Conservation (phyloP, 2,888 invertebrate genomes). For the Scaptomyza flava region DNA sequence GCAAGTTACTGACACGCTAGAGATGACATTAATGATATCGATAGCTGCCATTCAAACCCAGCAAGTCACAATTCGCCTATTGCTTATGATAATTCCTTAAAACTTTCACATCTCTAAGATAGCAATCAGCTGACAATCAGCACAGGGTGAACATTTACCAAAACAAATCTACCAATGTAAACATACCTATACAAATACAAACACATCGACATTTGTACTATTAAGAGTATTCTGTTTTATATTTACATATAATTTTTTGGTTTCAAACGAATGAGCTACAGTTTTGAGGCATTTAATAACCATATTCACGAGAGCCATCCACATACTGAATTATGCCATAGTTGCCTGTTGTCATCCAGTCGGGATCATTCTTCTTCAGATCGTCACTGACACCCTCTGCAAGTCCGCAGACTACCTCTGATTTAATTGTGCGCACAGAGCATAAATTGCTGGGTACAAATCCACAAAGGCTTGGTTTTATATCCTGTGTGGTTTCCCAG, state of each 20-base stretch:
- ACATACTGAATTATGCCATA: constrained; percentile 91
- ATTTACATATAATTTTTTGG: constrained; percentile 16
- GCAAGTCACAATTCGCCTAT: not conserved
- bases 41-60: constrained; percentile 3
- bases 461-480: constrained; percentile 85
- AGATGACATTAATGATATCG: constrained; percentile 6
- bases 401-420: constrained; percentile 93
- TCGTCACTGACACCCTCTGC: constrained; percentile 87
- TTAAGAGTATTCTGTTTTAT: not conserved
- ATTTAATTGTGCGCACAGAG: constrained; percentile 93
- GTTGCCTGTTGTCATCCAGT: constrained; percentile 94
- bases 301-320: constrained; percentile 58
- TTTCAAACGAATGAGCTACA: constrained; percentile 4
- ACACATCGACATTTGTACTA: too few species aligned
- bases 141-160: too few species aligned
- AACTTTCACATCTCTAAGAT: not conserved
- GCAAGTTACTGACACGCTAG: constrained; percentile 23
- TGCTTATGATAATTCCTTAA: not conserved
- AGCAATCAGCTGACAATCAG: constrained; percentile 3
- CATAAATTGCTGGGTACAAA: constrained; percentile 93
- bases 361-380: constrained; percentile 85
- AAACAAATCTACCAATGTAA: too few species aligned
- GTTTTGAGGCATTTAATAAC: constrained; percentile 45
- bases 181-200: too few species aligned
- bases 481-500: constrained; percentile 89